Evolutionary conservation across 1,140 invertebrate species (phyloP).

Genomic region (Eurosta solidaginis): DNA sequence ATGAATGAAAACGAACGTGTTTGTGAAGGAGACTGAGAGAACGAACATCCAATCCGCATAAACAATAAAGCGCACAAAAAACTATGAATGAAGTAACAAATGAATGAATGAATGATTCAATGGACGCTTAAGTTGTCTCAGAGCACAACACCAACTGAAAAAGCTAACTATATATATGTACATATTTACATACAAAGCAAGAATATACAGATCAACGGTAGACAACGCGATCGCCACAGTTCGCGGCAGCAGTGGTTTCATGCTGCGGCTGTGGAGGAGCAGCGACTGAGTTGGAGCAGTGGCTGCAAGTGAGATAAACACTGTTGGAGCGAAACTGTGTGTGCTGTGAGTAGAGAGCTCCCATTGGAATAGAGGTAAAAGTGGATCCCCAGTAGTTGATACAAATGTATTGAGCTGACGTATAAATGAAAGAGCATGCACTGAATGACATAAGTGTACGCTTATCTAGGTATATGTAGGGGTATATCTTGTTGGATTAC

Average conservation of each 20-base stretch:
- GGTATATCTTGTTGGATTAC: too few species aligned
- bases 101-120: neutral
- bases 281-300: neutral
- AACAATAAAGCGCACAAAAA: neutral
- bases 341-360: too few species aligned
- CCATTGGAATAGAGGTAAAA: too few species aligned
- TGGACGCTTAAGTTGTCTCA: neutral
- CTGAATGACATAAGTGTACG: too few species aligned
- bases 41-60: neutral
- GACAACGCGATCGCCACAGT: neutral
- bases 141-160: neutral
- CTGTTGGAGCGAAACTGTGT: neutral
- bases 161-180: neutral
- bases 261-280: neutral
- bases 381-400: too few species aligned
- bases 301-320: neutral
- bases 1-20: conserved; percentile 26
- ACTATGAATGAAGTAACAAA: neutral
- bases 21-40: conserved; percentile 4
- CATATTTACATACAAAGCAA: neutral
- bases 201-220: neutral
- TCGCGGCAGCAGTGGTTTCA: neutral
- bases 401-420: too few species aligned
- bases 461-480: too few species aligned
- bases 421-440: too few species aligned